phyloP scores from a whole-genome alignment of 2,888 invertebrate genomes.

The Heteromurus nitidus region DNA sequence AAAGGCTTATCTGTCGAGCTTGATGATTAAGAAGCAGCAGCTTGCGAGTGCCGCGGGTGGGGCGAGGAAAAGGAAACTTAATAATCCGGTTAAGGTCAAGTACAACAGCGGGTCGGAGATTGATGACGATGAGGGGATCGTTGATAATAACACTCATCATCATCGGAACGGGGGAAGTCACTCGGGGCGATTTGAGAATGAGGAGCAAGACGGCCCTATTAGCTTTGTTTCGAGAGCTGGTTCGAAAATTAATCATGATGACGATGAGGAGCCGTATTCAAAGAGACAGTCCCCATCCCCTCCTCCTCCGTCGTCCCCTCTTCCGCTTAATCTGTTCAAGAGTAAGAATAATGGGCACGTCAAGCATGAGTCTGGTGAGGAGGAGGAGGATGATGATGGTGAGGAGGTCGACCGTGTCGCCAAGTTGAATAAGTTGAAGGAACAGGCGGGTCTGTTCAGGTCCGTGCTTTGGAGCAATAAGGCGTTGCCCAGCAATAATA shows the following conservation, averaged over 20 bases:
- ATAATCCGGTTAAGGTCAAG: slow-evolving; percentile 48
- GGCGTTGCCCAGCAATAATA: slow-evolving; percentile 4
- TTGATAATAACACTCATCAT: not conserved
- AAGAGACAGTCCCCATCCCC: no score
- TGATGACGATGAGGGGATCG: slow-evolving; percentile 16
- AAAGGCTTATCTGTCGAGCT: not conserved
- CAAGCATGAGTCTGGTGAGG: not conserved
- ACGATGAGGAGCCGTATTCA: no score
- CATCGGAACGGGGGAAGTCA: no score
- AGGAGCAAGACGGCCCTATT: no score
- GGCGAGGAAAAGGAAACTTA: slow-evolving; percentile 47
- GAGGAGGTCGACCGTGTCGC: not conserved
- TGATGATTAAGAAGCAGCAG: not conserved
- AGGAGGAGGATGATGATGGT: slow-evolving; percentile 9
- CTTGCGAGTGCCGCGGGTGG: slow-evolving; percentile 16
- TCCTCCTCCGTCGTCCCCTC: no score
- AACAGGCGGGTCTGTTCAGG: slow-evolving; percentile 31
- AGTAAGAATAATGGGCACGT: not conserved
- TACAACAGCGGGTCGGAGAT: slow-evolving; percentile 40
- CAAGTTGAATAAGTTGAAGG: slow-evolving; percentile 13
- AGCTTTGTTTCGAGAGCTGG: no score
- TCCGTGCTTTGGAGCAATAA: slow-evolving; percentile 43
- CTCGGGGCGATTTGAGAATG: slow-evolving; percentile 17
- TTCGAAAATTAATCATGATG: no score
- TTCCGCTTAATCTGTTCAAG: no score